Conservation (phyloP, 2,797 vertebrate genomes). For the Phylloscopus collybita region DNA sequence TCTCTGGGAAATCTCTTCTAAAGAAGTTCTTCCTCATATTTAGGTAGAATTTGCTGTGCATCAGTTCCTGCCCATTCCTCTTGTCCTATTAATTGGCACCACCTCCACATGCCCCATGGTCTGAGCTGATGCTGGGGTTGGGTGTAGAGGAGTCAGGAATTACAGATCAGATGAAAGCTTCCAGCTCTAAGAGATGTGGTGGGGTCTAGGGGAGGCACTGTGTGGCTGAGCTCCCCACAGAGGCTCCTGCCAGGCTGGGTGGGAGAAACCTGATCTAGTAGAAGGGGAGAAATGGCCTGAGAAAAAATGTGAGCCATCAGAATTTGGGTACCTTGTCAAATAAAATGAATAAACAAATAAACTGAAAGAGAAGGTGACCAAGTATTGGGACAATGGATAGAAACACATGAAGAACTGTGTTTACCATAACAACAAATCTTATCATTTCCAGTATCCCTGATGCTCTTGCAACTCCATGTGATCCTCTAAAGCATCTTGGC, state of each 20-base stretch:
- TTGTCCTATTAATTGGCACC: neutral
- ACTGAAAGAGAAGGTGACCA: neutral
- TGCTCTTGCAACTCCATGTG: neutral
- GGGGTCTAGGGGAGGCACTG: neutral
- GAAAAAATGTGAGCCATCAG: neutral
- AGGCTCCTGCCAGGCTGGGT: neutral
- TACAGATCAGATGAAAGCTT: neutral
- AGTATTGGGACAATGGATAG: neutral
- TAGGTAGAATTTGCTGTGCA: neutral
- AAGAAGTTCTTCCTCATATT: neutral
- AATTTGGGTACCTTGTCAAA: neutral
- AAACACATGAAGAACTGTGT: neutral
- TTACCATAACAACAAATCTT: neutral
- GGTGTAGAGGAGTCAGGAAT: neutral
- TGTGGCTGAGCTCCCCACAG: neutral
- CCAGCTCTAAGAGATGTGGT: neutral
- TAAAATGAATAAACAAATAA: neutral
- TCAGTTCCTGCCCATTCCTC: neutral
- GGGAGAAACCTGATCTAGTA: neutral
- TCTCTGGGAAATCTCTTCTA: neutral
- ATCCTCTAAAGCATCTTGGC: neutral
- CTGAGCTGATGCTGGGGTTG: neutral
- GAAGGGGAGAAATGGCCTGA: neutral
- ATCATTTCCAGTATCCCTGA: neutral
- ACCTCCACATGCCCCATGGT: fast-evolving